These are phyloP conservation scores for Oeneis ivallda DNA, from an alignment of 2,888 invertebrate species.

Conservation along the genomic window DNA sequence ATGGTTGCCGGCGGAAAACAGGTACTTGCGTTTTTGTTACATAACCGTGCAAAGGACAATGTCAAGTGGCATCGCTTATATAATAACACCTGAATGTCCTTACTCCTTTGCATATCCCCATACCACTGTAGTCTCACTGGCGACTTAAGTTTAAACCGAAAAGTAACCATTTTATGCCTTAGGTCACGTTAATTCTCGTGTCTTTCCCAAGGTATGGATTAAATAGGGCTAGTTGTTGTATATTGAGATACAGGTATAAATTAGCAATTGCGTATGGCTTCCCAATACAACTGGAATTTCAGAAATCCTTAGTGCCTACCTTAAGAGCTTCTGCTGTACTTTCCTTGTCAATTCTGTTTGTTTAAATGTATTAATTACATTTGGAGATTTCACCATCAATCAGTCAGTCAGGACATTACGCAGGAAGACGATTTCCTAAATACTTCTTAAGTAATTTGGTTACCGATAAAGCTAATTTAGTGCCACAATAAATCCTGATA, in stretches of 20 bases:
- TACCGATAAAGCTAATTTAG: neutral
- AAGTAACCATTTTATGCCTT: neutral
- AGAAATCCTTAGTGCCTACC: neutral
- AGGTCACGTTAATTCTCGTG: too few species aligned
- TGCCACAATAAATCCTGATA: neutral
- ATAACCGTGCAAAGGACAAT: constrained; percentile 47
- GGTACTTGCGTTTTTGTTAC: constrained; percentile 55
- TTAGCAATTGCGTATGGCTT: neutral
- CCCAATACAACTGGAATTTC: neutral
- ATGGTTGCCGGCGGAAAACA: constrained; percentile 82
- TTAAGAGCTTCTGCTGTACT: neutral
- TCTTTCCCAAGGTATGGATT: too few species aligned
- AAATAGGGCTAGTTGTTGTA: neutral
- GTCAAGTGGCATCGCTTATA: constrained; percentile 20
- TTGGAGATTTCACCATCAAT: neutral
- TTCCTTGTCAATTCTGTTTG: neutral
- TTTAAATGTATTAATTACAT: neutral
- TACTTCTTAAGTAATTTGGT: neutral
- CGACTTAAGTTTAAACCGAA: neutral
- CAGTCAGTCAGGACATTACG: neutral
- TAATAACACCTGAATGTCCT: constrained; percentile 22
- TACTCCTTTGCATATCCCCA: neutral
- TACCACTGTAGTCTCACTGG: neutral
- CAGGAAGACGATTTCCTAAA: neutral
- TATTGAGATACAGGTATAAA: neutral